Base-by-base conservation (phyloP, 2,113 vertebrate genomes). In the Mesoclemmys tuberculata region DNA sequence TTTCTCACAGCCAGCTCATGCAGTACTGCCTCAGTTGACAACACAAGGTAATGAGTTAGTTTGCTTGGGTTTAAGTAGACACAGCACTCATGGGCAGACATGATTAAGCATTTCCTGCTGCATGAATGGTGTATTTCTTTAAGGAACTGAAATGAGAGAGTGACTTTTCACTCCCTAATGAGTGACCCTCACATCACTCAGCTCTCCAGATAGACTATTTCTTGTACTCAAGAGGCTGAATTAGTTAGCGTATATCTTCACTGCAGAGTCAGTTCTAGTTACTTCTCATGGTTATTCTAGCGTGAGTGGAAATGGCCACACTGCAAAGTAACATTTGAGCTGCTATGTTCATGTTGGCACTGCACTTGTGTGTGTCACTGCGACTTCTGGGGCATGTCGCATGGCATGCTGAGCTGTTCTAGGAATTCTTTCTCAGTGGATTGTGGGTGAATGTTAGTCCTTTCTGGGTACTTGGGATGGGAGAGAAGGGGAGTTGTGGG, bases 1-100 rank as follows among this genome's bases (percentile, higher is more conserved):
- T 90, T 95, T 97, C 44, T 98, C 94, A 10, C 99, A 97, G 74
- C 98, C 96, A 74, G 93, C 96, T 75, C 98, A 96, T 6, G 88
- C 95, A 1, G 93, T 88, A 1, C 91, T 97, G 78, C 97, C 98
- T 88, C 97, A 98, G 9, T 95, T 96, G 90, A 92, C 97, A 3
- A 71, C 97, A 78, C 98, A 97, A 96, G 98, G 98, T 98, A 97
- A 95, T 0, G 3, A 16, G 51, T 82, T 74, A 80, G 48, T 19
- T 14, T 82, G 48, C 49, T 56, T 74, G 54, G 82, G 35, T 1
- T 1, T 48, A 1, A 1, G 44, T 44, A 41, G 61, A 48, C 6
- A 35, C 5, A 12, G 9, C 13, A 6, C 12, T 64, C 41, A 1
- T 44, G 49, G 10, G 6, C 16, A n/a, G 78, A 29, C 64, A 82